Base-by-base conservation (phyloP, 2,113 vertebrate species). In the Thryonomys swinderianus region DNA sequence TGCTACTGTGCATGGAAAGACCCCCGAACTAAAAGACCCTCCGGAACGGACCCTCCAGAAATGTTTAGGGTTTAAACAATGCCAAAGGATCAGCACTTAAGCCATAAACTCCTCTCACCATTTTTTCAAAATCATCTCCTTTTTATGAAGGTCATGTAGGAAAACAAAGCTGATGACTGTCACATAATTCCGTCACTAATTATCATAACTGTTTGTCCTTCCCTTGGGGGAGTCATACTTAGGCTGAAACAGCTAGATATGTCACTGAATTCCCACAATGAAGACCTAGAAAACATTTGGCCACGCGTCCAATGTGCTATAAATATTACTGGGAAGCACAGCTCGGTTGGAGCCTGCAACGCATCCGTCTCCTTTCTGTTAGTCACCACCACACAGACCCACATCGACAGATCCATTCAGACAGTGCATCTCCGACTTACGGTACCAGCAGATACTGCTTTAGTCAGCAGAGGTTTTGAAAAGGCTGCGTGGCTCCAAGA, bases 391-490 rank as follows among this genome's bases (percentile, higher is more conserved):
- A 97, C 88, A 73, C 94, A 96, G 61, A 42, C 87, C 73, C 88
- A 0, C 69, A 97, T 92, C 95, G 94, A 97, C 96, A 95, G 97
- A 98, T 84, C 91, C 79, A 71, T 79, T 94, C 71, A 71, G 88
- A 95, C 88, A 90, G 25, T 42, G 23, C 55, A 17, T 84, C 96
- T 73, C 85, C 48, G 94, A 96, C 95, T 97, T 18, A 91, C 93
- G 93, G 93, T 83, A 89, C 95, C 97, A 69, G 90, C 55, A 91
- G 95, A 82, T 82, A 87, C 45, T 64, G 59, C n/a, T 92, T 45
- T 96, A 81, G 95, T 97, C 96, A 95, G 85, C 93, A 97, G 84
- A 45, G 71, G 30, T 92, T 97, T 96, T 88, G 76, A 66, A 98
- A 94, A 84, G 89, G 94, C 96, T 96, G 78, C 40, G 53, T 59